phyloP scores from a whole-genome alignment of 2,113 vertebrate genomes.

The Pachycephala philippinensis region DNA sequence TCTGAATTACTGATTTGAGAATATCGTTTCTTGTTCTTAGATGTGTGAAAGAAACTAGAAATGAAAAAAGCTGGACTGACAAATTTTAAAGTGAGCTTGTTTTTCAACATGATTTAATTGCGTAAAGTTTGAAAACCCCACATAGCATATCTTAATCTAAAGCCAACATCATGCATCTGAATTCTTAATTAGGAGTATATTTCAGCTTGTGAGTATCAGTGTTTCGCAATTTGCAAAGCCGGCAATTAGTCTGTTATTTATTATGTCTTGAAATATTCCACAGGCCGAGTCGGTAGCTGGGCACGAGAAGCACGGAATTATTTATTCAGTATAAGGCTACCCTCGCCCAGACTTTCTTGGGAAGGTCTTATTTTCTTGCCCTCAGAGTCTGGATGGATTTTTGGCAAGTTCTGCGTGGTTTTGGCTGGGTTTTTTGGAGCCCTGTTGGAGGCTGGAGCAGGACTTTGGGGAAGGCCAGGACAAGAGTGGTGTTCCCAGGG shows the following conservation, averaged over 20 bases:
- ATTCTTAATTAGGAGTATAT: background rate
- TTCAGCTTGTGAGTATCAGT: background rate
- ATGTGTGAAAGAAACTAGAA: background rate
- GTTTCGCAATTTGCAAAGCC: background rate
- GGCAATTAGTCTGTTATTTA: slow-evolving; percentile 30
- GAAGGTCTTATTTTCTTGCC: background rate
- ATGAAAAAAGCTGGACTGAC: background rate
- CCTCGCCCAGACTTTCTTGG: background rate
- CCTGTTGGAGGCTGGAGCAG: background rate
- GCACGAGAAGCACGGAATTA: background rate
- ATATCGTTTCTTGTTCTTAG: background rate
- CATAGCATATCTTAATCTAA: background rate
- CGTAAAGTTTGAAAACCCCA: background rate
- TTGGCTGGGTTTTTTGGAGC: background rate
- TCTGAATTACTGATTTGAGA: background rate
- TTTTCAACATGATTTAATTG: background rate
- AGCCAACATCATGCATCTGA: background rate
- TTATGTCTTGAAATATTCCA: background rate
- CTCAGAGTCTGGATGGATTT: background rate
- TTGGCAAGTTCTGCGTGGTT: background rate
- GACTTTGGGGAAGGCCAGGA: background rate
- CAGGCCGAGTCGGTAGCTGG: background rate
- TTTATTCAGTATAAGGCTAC: slow-evolving; percentile 12
- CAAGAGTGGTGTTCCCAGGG: rapidly evolving
- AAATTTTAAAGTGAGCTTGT: background rate